Evolutionary conservation across 2,888 invertebrate genomes (phyloP), one percentile per base, ranked within the genome.

Genomic region (Hydropsyche betteni): DNA sequence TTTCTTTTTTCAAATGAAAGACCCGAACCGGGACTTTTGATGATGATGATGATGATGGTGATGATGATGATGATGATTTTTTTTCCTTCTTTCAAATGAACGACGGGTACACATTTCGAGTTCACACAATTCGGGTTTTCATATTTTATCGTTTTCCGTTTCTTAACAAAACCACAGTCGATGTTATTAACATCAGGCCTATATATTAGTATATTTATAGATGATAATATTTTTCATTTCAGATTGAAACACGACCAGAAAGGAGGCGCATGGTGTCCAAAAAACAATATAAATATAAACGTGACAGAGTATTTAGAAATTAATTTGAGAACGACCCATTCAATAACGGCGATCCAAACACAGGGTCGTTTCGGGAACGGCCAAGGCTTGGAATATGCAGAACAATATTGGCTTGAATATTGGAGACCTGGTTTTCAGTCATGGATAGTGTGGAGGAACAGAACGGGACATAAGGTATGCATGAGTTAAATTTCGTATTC

Each of bases 201-300:
- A n/a, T n/a, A n/a, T n/a, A n/a, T n/a, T n/a, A n/a, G n/a, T n/a
- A n/a, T n/a, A n/a, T n/a, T n/a, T n/a, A n/a, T n/a, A n/a, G n/a
- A n/a, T n/a, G 24, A 24, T 24, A 24, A 24, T 24, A 24, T 76
- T 76, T 77, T 76, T 79, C 74, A 76, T 81, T 81, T 68, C 86
- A 92, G 92, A 81, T 85, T 92, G 76, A 88, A 90, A 77, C 86
- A 88, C 74, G 92, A 92, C 82, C 85, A 85, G 79, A 87, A 89
- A 78, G 91, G 92, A 8, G 93, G 92, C 53, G 92, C 92, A 0
- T 93, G 93, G 93, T 93, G 92, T 83, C 92, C 92, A n/a, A 88
- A 88, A 81, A 85, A 86, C 76, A 88, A 87, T 81, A 88, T 90
- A 80, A 87, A 88, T 69, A 84, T 85, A 69, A 87, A 88, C 79